phyloP scores from a whole-genome alignment of 2,888 invertebrate species.

The Rhagonycha lutea region DNA sequence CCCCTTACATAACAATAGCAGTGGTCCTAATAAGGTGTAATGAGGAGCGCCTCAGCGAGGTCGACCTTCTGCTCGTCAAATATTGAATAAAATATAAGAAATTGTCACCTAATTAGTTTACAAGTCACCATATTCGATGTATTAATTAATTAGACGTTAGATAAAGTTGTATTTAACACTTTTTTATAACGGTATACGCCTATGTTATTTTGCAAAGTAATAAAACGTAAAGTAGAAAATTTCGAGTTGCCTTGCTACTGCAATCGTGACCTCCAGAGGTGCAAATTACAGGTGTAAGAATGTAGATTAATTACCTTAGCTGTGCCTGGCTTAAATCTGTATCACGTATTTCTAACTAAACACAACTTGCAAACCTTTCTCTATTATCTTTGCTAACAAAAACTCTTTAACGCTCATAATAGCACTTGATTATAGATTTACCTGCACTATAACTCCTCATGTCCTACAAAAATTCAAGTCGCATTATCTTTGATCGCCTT shows the following conservation, averaged over 20 bases:
- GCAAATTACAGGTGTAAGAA: slow-evolving; percentile 48
- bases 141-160: background rate
- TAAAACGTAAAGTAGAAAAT: slow-evolving; percentile 1
- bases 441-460: slow-evolving; percentile 21
- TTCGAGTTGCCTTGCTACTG: slow-evolving; percentile 12
- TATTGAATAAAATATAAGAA: background rate
- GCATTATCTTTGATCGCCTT: slow-evolving; percentile 25
- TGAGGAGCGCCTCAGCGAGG: background rate
- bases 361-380: slow-evolving; percentile 45
- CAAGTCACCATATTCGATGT: background rate
- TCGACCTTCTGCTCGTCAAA: background rate
- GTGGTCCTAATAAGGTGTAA: background rate
- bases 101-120: background rate
- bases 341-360: slow-evolving; percentile 46
- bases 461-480: slow-evolving; percentile 32
- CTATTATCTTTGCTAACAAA: slow-evolving; percentile 41
- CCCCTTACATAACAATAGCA: background rate
- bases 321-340: slow-evolving; percentile 41
- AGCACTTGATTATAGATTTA: slow-evolving; percentile 34
- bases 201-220: slow-evolving; percentile 4
- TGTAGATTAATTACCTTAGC: slow-evolving; percentile 45
- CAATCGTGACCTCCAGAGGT: slow-evolving; percentile 42
- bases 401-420: slow-evolving; percentile 31
- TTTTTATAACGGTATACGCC: slow-evolving; percentile 18
- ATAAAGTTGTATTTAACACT: slow-evolving; percentile 6